phyloP scores from a whole-genome alignment of 30 jellyfish, hydroid and myxozoan species.

The Aurelia aurita complex sp. Pacific region DNA sequence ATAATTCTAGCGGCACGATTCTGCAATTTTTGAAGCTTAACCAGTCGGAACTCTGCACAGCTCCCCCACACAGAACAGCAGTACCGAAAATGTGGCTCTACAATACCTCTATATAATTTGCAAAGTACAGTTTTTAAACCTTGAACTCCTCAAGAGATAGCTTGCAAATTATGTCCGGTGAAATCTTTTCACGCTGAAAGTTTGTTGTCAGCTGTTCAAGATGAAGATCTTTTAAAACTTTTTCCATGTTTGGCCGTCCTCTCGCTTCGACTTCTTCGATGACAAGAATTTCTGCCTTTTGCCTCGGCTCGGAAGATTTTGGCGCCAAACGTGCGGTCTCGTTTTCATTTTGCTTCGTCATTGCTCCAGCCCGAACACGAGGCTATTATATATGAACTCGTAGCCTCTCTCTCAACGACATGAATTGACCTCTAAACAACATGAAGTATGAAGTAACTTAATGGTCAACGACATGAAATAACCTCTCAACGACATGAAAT shows the following conservation, averaged over 20 bases:
- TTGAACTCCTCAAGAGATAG: conserved; percentile 42
- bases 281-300: not conserved
- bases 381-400: too few relatives aligned
- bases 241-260: not conserved
- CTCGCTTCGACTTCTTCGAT: too few relatives aligned
- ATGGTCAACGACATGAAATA: not conserved
- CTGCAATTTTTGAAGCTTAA: too few relatives aligned
- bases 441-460: not conserved
- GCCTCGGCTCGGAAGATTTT: not conserved
- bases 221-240: conserved; percentile 9
- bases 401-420: not conserved
- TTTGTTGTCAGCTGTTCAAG: conserved; percentile 10
- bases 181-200: conserved; percentile 35
- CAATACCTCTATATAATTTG: too few relatives aligned
- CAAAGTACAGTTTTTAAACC: too few relatives aligned
- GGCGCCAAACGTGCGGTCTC: not conserved
- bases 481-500: not conserved
- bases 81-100: too few relatives aligned
- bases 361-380: too few relatives aligned
- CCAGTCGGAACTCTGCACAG: too few relatives aligned
- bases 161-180: conserved; percentile 56
- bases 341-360: not conserved
- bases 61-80: too few relatives aligned
- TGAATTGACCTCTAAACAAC: not conserved
- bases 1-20: too few relatives aligned